Percentiles rank a stretch among this genome's conserved stretches.
phyloP scores from a whole-genome alignment of 92 coral and sea anemone genomes.

The Muricea muricata region DNA sequence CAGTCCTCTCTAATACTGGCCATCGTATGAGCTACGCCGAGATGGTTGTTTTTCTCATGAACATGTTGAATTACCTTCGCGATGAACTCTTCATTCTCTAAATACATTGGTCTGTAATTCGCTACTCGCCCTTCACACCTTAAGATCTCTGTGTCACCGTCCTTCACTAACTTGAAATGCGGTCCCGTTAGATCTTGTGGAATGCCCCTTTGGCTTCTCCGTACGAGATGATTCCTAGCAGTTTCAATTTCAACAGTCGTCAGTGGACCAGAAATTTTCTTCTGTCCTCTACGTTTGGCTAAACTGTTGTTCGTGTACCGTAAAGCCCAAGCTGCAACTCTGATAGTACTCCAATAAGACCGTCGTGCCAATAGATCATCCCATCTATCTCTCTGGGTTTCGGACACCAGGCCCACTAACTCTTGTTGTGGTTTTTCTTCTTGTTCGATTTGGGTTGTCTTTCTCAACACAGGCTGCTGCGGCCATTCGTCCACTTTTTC shows the following conservation, averaged over 20 bases:
- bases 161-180: conserved; percentile 38
- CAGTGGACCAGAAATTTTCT: too few relatives aligned
- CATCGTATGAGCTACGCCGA: conserved; percentile 71
- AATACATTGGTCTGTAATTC: conserved; percentile 66
- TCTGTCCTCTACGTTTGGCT: too few relatives aligned
- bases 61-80: conserved; percentile 67
- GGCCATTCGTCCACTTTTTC: conserved; percentile 14
- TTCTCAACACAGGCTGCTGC: too few relatives aligned
- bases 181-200: conserved; percentile 32
- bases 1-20: conserved; percentile 69
- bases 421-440: conserved; percentile 34
- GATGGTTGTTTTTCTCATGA: conserved; percentile 60
- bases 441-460: too few relatives aligned
- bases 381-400: too few relatives aligned
- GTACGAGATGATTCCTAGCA: conserved; percentile 53
- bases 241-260: neutral
- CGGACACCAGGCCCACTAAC: too few relatives aligned
- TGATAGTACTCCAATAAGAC: too few relatives aligned
- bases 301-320: too few relatives aligned
- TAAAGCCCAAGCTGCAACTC: too few relatives aligned
- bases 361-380: too few relatives aligned
- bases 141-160: conserved; percentile 51
- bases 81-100: conserved; percentile 62
- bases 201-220: conserved; percentile 40
- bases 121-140: conserved; percentile 66